A percentile compares a stretch with the other conserved stretches of the same genome.
These are phyloP conservation scores for Synergus japonicus DNA, from an alignment of 2,888 invertebrate species.

Conservation along the genomic window DNA sequence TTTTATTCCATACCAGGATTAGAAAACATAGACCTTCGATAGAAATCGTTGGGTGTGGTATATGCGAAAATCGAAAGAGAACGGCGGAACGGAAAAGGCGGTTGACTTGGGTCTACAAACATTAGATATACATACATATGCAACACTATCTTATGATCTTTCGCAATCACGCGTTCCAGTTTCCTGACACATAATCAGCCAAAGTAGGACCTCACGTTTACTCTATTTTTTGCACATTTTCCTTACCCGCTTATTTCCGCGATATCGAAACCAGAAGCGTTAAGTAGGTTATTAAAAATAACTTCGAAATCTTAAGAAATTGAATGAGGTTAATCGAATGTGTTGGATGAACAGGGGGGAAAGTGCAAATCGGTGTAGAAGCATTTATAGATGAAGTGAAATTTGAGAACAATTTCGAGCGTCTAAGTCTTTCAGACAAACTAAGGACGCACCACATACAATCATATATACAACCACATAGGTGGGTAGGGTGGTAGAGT, in stretches of 20 bases:
- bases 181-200: not conserved
- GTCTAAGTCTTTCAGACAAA: not conserved
- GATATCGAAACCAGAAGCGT: no score
- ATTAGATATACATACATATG: conserved; percentile 29
- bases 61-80: conserved; percentile 38
- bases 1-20: conserved; percentile 4
- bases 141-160: not conserved
- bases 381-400: not conserved
- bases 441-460: not conserved
- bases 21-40: conserved; percentile 19
- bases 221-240: not conserved
- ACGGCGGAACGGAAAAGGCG: not conserved
- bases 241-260: not conserved
- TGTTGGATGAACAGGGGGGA: not conserved
- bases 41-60: conserved; percentile 27
- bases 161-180: not conserved
- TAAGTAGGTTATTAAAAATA: not conserved
- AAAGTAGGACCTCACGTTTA: not conserved
- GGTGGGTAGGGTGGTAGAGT: not conserved
- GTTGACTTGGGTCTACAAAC: conserved; percentile 42
- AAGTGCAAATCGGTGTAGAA: not conserved
- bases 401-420: not conserved
- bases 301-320: not conserved
- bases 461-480: not conserved
- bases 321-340: not conserved